A percentile compares a stretch with the other conserved stretches of the same genome.
phyloP scores from a whole-genome alignment of 2,113 vertebrate genomes.

The Penelope pileata region DNA sequence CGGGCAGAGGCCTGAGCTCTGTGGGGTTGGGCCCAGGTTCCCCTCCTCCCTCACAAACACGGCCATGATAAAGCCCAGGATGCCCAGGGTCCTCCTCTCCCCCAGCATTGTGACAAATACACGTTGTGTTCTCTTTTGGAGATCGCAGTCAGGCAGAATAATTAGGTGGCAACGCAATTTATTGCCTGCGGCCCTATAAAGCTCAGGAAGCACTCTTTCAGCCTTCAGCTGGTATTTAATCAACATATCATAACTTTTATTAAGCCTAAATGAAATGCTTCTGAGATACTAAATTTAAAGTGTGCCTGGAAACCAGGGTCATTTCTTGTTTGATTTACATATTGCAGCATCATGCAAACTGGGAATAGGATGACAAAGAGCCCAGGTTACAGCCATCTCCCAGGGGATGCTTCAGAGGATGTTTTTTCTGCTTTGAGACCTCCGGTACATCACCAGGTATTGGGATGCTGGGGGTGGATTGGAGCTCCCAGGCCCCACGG shows the following conservation, averaged over 20 bases:
- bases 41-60: background rate
- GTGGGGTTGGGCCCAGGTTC: background rate
- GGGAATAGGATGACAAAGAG: background rate
- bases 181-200: slow-evolving; percentile 64
- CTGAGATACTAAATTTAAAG: slow-evolving; percentile 75
- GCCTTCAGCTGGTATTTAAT: slow-evolving; percentile 74
- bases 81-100: background rate
- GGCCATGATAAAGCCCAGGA: background rate
- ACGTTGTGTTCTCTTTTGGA: slow-evolving; percentile 36
- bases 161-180: slow-evolving; percentile 70
- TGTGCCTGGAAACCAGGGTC: slow-evolving; percentile 59
- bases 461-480: background rate
- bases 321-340: slow-evolving; percentile 72
- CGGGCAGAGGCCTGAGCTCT: background rate
- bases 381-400: background rate
- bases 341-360: slow-evolving; percentile 30
- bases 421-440: background rate
- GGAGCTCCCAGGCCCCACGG: background rate
- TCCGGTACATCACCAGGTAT: background rate
- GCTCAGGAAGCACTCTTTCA: slow-evolving; percentile 68
- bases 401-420: background rate
- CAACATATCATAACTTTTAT: slow-evolving; percentile 77
- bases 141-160: slow-evolving; percentile 61
- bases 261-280: slow-evolving; percentile 69
- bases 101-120: background rate